Percentiles rank a stretch among this genome's conserved stretches.
Evolutionary conservation across 1,140 invertebrate species (phyloP).

Genomic region (Lepidurus apus): DNA sequence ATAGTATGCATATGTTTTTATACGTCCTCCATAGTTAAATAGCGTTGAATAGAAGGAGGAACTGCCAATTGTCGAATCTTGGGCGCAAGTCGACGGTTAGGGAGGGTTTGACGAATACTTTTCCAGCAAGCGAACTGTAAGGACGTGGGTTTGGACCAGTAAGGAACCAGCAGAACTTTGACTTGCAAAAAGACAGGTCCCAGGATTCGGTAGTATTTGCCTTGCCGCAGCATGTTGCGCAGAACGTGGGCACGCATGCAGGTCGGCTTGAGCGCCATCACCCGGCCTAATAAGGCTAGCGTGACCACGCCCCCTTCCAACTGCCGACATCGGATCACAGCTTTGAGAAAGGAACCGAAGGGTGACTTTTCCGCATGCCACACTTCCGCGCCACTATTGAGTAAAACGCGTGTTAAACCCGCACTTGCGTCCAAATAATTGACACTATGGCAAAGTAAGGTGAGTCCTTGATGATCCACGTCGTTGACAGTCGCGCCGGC

Average conservation of each 20-base stretch:
- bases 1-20: background rate
- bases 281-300: conserved; percentile 37
- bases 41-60: conserved; percentile 36
- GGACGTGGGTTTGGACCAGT: conserved; percentile 41
- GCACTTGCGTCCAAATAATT: conserved; percentile 42
- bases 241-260: conserved; percentile 42
- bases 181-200: conserved; percentile 42
- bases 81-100: conserved; percentile 30
- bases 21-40: conserved; percentile 37
- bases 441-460: conserved; percentile 43
- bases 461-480: conserved; percentile 41
- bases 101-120: conserved; percentile 36
- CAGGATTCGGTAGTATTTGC: conserved; percentile 40
- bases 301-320: conserved; percentile 38
- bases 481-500: conserved; percentile 41
- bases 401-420: conserved; percentile 41
- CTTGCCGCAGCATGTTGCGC: conserved; percentile 42
- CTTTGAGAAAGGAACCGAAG: conserved; percentile 41
- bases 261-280: conserved; percentile 41
- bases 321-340: conserved; percentile 38
- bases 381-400: conserved; percentile 43
- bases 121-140: conserved; percentile 40
- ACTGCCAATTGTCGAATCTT: conserved; percentile 34
- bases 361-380: conserved; percentile 40
- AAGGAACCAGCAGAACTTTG: conserved; percentile 39